These are phyloP conservation scores for Athripsodes cinereus DNA, from an alignment of 2,888 invertebrate genomes.

Conservation along the genomic window DNA sequence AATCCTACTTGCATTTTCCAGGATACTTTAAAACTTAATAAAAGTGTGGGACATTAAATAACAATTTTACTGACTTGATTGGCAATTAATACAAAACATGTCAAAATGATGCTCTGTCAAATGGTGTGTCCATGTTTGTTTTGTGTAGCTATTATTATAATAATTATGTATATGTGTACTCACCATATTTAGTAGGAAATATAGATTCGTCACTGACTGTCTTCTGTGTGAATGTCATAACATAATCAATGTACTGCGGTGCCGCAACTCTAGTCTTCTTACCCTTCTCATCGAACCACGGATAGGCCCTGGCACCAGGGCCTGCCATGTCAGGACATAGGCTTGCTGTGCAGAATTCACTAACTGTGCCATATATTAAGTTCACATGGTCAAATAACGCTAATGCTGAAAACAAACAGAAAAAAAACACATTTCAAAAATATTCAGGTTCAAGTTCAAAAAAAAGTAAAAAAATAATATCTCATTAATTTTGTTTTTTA, in stretches of 20 bases:
- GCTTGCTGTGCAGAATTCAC: slow-evolving; percentile 96
- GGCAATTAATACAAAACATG: too few species aligned
- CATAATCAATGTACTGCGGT: slow-evolving; percentile 98
- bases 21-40: too few species aligned
- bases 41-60: too few species aligned
- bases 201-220: slow-evolving; percentile 94
- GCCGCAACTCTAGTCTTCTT: slow-evolving; percentile 96
- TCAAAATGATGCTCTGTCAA: too few species aligned
- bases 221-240: slow-evolving; percentile 97
- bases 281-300: slow-evolving; percentile 98
- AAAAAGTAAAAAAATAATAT: too few species aligned
- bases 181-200: slow-evolving; percentile 98
- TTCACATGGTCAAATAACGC: slow-evolving; percentile 99
- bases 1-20: too few species aligned
- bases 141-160: too few species aligned
- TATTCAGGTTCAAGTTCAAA: too few species aligned
- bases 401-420: slow-evolving; percentile 61
- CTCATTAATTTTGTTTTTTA: too few species aligned
- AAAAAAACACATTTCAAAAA: too few species aligned
- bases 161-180: slow-evolving; percentile 30
- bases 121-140: too few species aligned
- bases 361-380: slow-evolving; percentile 95
- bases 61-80: too few species aligned
- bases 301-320: slow-evolving; percentile 92
- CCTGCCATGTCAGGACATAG: slow-evolving; percentile 96